phyloP scores from a whole-genome alignment of 1,140 invertebrate species.

The Scaptomyza montana region DNA sequence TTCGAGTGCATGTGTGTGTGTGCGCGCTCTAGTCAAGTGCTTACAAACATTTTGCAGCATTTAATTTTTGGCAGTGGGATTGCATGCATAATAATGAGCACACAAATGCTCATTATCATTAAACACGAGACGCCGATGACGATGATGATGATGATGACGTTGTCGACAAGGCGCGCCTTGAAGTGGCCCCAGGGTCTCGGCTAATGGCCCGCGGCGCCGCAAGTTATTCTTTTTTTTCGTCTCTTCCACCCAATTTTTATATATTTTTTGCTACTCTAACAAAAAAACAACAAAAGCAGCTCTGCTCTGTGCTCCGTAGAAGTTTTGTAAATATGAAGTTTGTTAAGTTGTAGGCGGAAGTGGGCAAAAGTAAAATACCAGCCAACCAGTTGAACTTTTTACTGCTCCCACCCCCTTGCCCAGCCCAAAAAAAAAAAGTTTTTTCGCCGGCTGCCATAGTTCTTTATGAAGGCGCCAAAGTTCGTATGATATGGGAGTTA shows the following conservation, averaged over 20 bases:
- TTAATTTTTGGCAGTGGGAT: slow-evolving; percentile 24
- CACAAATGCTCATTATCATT: slow-evolving; percentile 71
- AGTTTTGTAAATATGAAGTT: slow-evolving; percentile 77
- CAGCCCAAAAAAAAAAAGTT: slow-evolving; percentile 51
- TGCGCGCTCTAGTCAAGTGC: slow-evolving; percentile 16
- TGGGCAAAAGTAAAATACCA: not conserved
- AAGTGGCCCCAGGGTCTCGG: slow-evolving; percentile 71
- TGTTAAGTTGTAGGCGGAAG: slow-evolving; percentile 64
- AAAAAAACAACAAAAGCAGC: slow-evolving; percentile 33
- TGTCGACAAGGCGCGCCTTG: slow-evolving; percentile 39
- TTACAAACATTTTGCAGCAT: slow-evolving; percentile 45
- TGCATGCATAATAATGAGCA: slow-evolving; percentile 75
- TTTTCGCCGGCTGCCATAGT: slow-evolving; percentile 48
- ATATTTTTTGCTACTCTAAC: not conserved
- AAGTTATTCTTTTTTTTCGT: slow-evolving; percentile 33
- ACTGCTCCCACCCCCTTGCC: slow-evolving; percentile 56
- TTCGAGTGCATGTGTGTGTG: not conserved
- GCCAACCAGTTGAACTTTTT: slow-evolving; percentile 58
- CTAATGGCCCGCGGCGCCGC: slow-evolving; percentile 75
- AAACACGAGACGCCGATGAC: slow-evolving; percentile 51
- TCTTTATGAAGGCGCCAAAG: slow-evolving; percentile 58
- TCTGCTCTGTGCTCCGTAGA: slow-evolving; percentile 7
- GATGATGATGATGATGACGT: not conserved
- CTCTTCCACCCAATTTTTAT: not conserved
- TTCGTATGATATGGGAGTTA: slow-evolving; percentile 39